A percentile compares a stretch with the other conserved stretches of the same genome.
Conservation (phyloP, 2,888 invertebrate genomes). For the Agrochola lychnidis region DNA sequence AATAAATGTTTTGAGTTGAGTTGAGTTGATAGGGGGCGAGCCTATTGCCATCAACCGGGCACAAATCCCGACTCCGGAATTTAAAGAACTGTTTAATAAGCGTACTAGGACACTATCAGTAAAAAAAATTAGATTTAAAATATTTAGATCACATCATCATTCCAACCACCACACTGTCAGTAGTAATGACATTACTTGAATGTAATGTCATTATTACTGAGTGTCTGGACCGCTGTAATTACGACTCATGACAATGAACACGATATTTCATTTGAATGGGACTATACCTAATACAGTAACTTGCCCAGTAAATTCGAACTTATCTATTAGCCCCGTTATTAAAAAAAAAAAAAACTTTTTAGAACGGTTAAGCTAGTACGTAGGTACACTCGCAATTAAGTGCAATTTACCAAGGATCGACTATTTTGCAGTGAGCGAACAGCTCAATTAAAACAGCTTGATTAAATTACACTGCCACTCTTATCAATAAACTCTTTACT, state of each 20-base stretch:
- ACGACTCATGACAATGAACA: neutral
- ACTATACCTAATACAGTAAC: too few relatives aligned
- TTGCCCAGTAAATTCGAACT: neutral
- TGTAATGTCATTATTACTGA: too few relatives aligned
- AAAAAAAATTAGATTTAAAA: too few relatives aligned
- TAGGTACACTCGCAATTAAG: neutral
- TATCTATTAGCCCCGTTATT: neutral
- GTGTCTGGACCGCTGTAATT: neutral
- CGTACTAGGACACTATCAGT: too few relatives aligned
- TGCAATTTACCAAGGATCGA: neutral
- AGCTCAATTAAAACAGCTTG: neutral
- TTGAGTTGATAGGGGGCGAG: too few relatives aligned
- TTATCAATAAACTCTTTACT: neutral
- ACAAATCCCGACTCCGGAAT: too few relatives aligned
- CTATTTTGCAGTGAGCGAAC: neutral
- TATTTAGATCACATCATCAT: too few relatives aligned
- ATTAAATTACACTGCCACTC: neutral
- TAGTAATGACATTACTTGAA: too few relatives aligned
- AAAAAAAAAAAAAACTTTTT: neutral
- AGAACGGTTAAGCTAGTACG: neutral
- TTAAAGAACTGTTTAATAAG: neutral
- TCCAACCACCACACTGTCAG: too few relatives aligned
- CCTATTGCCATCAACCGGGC: too few relatives aligned
- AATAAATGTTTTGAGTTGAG: too few relatives aligned
- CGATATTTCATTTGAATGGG: slow-evolving; percentile 1